Percentiles rank a stretch among this genome's conserved stretches.
Evolutionary conservation across 2,113 vertebrate genomes (phyloP).

Genomic region (Menura novaehollandiae): DNA sequence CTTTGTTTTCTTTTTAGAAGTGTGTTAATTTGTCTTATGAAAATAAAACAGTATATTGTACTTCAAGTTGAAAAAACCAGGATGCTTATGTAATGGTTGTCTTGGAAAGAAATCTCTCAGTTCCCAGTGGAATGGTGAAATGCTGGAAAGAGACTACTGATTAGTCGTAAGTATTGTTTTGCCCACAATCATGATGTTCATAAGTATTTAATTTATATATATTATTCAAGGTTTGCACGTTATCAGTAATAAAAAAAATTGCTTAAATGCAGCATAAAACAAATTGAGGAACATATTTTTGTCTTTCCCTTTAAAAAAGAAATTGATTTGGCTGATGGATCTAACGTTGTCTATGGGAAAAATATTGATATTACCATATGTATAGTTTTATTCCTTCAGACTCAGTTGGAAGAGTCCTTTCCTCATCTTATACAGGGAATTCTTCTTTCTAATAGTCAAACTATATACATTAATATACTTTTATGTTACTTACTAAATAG

Average conservation of each 20-base stretch:
- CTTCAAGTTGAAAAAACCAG: constrained; percentile 7
- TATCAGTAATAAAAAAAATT: neutral
- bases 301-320: neutral
- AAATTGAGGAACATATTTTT: neutral
- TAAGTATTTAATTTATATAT: neutral
- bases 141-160: neutral
- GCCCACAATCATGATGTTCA: neutral
- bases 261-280: neutral
- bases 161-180: neutral
- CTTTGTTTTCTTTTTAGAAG: constrained; percentile 31
- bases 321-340: neutral
- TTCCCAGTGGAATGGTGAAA: neutral
- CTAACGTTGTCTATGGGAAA: neutral
- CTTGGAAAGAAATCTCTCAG: neutral
- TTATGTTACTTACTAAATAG: neutral
- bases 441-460: neutral
- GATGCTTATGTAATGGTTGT: neutral
- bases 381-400: neutral
- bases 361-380: neutral
- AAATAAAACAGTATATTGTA: neutral
- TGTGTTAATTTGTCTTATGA: neutral
- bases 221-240: neutral
- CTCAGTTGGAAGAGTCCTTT: neutral
- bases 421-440: neutral
- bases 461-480: neutral